A percentile compares a stretch with the other conserved stretches of the same genome.
Conservation (phyloP, 1,140 invertebrate genomes). For the Apocrypta bakeri region DNA sequence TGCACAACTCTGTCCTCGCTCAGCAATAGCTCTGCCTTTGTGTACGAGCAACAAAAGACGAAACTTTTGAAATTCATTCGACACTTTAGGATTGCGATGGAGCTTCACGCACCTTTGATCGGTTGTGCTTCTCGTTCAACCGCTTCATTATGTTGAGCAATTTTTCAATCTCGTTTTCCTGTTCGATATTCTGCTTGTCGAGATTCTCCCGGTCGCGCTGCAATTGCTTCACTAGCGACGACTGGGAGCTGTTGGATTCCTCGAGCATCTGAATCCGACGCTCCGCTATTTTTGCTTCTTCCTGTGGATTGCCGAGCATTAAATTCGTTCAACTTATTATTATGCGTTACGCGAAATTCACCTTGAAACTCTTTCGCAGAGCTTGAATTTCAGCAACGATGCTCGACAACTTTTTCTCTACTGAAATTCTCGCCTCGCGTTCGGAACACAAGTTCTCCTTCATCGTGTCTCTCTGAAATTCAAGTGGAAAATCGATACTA, state of each 20-base stretch:
- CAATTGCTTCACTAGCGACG: conserved; percentile 2
- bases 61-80: too few species aligned
- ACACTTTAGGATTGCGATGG: too few species aligned
- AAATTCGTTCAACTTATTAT: background rate
- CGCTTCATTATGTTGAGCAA: conserved; percentile 22
- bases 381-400: background rate
- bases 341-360: background rate
- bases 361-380: background rate
- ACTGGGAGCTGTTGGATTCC: background rate
- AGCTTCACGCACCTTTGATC: background rate
- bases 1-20: background rate
- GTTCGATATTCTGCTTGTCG: background rate
- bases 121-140: conserved; percentile 18
- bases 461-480: conserved; percentile 15
- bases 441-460: background rate
- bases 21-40: conserved; percentile 1
- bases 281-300: conserved; percentile 1
- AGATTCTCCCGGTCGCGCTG: conserved; percentile 22
- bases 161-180: conserved; percentile 38
- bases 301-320: background rate
- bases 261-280: background rate
- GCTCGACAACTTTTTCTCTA: background rate
- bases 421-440: background rate
- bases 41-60: too few species aligned
- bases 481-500: background rate